Conservation (phyloP, 1,140 invertebrate genomes). For the Ceratitis capitata region DNA sequence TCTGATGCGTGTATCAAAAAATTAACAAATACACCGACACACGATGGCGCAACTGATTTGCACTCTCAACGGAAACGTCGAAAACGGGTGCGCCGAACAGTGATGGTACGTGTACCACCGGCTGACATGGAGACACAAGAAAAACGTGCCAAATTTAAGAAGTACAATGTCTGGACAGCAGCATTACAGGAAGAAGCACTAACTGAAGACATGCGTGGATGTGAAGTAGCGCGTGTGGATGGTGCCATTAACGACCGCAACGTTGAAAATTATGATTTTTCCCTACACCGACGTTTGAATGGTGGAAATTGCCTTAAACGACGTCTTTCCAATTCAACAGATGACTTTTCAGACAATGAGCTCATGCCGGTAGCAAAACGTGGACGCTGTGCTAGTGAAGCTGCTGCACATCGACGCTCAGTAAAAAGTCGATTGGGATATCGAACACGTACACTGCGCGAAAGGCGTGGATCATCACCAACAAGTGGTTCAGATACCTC, state of each 20-base stretch:
- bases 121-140: conserved; percentile 55
- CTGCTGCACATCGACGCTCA: conserved; percentile 46
- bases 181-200: conserved; percentile 72
- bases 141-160: conserved; percentile 63
- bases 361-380: conserved; percentile 53
- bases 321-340: conserved; percentile 51
- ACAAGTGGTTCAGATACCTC: conserved; percentile 57
- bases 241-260: conserved; percentile 65
- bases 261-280: conserved; percentile 72
- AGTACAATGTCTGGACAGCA: conserved; percentile 73
- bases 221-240: conserved; percentile 44
- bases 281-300: conserved; percentile 55
- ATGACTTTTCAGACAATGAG: conserved; percentile 53
- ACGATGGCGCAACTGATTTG: conserved; percentile 45
- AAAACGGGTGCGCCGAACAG: conserved; percentile 56
- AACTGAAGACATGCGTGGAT: conserved; percentile 70
- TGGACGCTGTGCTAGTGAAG: conserved; percentile 5
- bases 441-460: conserved; percentile 40
- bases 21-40: conserved; percentile 42
- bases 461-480: conserved; percentile 52
- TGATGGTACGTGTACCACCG: conserved; percentile 67
- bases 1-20: conserved; percentile 59
- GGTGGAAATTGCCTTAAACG: conserved; percentile 61
- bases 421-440: conserved; percentile 46
- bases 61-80: conserved; percentile 61